Conservation (phyloP, 2,888 invertebrate genomes). For the Ferrisia virgata region DNA sequence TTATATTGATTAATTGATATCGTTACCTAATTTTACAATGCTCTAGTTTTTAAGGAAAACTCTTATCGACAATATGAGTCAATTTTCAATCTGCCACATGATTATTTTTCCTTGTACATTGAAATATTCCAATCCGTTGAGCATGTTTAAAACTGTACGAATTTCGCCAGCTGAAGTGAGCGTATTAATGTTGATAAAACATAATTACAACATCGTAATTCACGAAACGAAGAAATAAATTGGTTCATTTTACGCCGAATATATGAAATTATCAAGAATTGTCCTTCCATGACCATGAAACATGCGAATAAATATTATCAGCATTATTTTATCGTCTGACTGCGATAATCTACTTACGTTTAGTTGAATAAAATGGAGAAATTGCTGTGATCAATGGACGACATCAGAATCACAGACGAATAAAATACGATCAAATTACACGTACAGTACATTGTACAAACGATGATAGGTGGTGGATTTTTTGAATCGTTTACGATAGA, state of each 20-base stretch:
- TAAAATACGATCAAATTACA: background rate
- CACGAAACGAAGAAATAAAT: background rate
- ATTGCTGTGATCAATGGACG: background rate
- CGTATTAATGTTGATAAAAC: background rate
- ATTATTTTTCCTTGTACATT: background rate
- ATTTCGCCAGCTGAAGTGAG: background rate
- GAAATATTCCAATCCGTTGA: background rate
- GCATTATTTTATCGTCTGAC: background rate
- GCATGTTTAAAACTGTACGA: background rate
- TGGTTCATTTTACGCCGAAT: background rate
- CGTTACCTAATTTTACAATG: background rate
- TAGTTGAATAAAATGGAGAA: background rate
- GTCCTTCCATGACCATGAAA: background rate
- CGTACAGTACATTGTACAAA: background rate
- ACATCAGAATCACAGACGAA: background rate
- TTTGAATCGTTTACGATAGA: background rate
- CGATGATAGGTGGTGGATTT: background rate
- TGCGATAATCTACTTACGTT: too few relatives aligned
- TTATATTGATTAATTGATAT: background rate
- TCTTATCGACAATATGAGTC: background rate
- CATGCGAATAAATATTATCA: background rate
- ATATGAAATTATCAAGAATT: background rate
- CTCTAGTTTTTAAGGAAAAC: background rate
- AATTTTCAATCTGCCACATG: too few relatives aligned
- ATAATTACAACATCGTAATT: background rate